These are phyloP conservation scores for Drosophila atripex DNA, from an alignment of 2,888 invertebrate genomes.

Conservation along the genomic window DNA sequence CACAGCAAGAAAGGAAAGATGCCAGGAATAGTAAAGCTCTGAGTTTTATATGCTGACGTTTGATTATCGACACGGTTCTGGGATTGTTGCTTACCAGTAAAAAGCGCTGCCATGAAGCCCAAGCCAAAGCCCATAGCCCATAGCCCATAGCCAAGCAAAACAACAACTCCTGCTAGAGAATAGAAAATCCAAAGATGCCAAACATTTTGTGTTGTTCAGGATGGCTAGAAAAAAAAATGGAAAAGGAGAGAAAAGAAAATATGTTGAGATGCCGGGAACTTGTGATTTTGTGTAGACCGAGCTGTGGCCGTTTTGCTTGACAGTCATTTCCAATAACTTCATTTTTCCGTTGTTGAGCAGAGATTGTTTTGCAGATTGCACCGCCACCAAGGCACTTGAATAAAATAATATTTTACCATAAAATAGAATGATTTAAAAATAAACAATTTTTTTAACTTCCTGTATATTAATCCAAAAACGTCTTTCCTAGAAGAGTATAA, in stretches of 20 bases:
- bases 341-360: conserved; percentile 77
- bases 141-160: conserved; percentile 14
- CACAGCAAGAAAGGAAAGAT: conserved; percentile 35
- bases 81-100: conserved; percentile 44
- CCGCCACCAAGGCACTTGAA: conserved; percentile 46
- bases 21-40: conserved; percentile 58
- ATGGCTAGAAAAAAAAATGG: conserved; percentile 13
- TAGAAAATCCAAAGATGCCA: conserved; percentile 66
- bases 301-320: conserved; percentile 59
- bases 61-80: conserved; percentile 74
- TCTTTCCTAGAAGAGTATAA: too few species aligned
- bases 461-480: too few species aligned
- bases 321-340: conserved; percentile 78
- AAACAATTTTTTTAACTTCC: too few species aligned
- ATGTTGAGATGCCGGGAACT: conserved; percentile 40
- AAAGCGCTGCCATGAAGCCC: conserved; percentile 47
- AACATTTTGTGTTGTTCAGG: conserved; percentile 63
- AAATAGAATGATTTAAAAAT: neutral
- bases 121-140: neutral
- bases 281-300: conserved; percentile 46
- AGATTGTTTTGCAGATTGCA: conserved; percentile 78
- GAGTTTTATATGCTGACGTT: conserved; percentile 75
- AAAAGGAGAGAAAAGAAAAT: conserved; percentile 35
- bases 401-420: neutral
- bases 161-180: conserved; percentile 39